phyloP scores from a whole-genome alignment of 1,140 invertebrate genomes.

The Pseudoatta argentina region DNA sequence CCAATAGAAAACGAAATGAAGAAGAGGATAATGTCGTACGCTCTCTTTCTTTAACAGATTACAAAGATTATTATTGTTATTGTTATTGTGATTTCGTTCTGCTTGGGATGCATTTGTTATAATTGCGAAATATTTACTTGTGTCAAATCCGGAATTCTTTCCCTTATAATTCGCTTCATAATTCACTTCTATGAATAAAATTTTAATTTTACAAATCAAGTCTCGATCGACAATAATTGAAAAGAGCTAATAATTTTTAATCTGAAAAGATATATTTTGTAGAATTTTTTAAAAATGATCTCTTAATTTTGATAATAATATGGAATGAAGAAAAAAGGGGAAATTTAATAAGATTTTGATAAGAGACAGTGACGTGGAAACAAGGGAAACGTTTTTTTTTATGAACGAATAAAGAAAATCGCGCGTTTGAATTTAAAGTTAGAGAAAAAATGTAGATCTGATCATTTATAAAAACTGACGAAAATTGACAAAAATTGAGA shows the following conservation, averaged over 20 bases:
- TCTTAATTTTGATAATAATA: not conserved
- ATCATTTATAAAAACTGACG: not conserved
- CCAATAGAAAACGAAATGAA: slow-evolving; percentile 24
- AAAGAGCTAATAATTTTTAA: not conserved
- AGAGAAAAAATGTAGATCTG: not conserved
- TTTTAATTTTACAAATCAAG: slow-evolving; percentile 8
- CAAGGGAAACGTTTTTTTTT: slow-evolving; percentile 60
- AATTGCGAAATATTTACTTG: slow-evolving; percentile 1
- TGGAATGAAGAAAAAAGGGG: slow-evolving; percentile 9
- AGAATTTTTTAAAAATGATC: slow-evolving; percentile 17
- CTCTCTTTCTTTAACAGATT: not conserved
- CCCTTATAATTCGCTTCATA: not conserved
- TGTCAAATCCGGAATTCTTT: not conserved
- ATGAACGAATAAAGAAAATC: not conserved
- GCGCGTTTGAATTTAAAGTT: not conserved
- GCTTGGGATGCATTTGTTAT: slow-evolving; percentile 39
- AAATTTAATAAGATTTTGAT: not conserved
- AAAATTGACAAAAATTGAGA: not conserved
- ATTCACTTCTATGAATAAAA: not conserved
- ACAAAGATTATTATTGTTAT: not conserved
- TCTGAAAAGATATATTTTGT: not conserved
- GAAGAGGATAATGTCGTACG: slow-evolving; percentile 53
- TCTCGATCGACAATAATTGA: not conserved
- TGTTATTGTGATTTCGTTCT: not conserved
- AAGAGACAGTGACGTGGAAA: slow-evolving; percentile 65